Conservation (phyloP, 2,797 vertebrate genomes). For the Bothrops alternatus region DNA sequence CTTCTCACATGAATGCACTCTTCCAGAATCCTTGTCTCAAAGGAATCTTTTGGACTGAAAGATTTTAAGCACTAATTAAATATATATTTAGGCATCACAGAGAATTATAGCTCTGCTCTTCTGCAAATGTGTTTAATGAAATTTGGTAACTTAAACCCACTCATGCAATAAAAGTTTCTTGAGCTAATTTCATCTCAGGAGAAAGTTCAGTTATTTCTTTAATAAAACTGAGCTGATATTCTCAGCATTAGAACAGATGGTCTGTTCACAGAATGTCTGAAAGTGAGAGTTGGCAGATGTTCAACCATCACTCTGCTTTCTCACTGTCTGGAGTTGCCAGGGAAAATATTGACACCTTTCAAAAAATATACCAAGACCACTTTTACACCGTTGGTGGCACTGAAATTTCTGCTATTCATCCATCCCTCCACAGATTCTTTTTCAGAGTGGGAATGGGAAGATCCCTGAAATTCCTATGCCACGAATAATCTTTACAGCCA, state of each 20-base stretch:
- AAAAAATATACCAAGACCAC: not conserved
- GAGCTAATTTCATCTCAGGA: not conserved
- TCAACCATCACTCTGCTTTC: not conserved
- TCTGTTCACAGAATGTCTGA: not conserved
- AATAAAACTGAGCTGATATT: not conserved
- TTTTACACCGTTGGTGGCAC: not conserved
- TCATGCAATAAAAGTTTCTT: not conserved
- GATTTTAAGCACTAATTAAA: not conserved
- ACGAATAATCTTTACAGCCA: not conserved
- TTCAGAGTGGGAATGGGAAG: not conserved
- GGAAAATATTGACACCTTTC: slow-evolving; percentile 17
- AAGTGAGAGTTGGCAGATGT: slow-evolving; percentile 17
- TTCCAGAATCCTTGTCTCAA: not conserved
- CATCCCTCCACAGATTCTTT: not conserved
- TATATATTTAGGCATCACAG: not conserved
- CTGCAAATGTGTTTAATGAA: not conserved
- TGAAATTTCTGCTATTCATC: not conserved
- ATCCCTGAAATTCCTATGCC: not conserved
- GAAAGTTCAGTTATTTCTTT: not conserved
- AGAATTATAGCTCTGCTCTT: not conserved
- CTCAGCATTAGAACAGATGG: slow-evolving; percentile 18
- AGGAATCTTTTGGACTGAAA: not conserved
- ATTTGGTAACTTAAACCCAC: not conserved
- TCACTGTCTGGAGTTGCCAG: slow-evolving; percentile 8
- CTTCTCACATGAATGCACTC: not conserved